phyloP scores from a whole-genome alignment of 2,797 vertebrate genomes.

The Hemitrygon akajei region DNA sequence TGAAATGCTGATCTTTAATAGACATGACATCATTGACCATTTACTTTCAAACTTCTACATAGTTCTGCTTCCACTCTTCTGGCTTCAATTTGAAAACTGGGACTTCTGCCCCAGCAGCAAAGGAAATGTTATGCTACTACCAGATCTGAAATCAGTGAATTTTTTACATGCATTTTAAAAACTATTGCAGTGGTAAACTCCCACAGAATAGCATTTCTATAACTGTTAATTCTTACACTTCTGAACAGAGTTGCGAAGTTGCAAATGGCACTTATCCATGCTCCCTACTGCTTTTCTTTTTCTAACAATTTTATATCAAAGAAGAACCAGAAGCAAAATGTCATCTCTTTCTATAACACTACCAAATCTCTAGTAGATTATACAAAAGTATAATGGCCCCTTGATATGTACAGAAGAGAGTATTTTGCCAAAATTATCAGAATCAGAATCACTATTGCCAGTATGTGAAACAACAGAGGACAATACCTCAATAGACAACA shows the following conservation, averaged over 20 bases:
- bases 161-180: not conserved
- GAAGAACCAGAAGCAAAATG: too few species aligned
- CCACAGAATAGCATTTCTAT: not conserved
- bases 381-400: too few species aligned
- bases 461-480: too few species aligned
- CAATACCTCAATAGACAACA: too few species aligned
- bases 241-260: not conserved
- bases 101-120: not conserved
- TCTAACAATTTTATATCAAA: too few species aligned
- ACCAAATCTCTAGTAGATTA: too few species aligned
- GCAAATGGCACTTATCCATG: not conserved
- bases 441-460: too few species aligned
- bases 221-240: not conserved
- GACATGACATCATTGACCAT: not conserved
- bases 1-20: not conserved
- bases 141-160: not conserved
- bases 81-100: not conserved
- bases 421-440: too few species aligned
- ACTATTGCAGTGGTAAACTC: not conserved
- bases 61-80: not conserved
- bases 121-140: not conserved
- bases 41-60: not conserved
- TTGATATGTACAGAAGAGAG: too few species aligned
- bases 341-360: too few species aligned
- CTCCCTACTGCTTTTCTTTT: not conserved